These are phyloP conservation scores for Laodelphax striatellus DNA, from an alignment of 1,140 invertebrate genomes.

Conservation along the genomic window DNA sequence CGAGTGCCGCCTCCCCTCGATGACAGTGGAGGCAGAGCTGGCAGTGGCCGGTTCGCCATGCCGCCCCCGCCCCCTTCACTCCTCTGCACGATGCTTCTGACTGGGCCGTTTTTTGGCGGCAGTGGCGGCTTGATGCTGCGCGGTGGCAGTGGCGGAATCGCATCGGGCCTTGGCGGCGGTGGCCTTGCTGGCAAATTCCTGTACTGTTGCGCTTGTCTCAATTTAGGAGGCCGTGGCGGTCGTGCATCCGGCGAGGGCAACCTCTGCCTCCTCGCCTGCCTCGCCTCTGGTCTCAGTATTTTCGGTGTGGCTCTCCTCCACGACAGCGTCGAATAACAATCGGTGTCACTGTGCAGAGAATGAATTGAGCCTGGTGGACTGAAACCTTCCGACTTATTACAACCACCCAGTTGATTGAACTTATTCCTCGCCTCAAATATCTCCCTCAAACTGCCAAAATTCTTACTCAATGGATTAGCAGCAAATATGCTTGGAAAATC, in stretches of 20 bases:
- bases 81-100: conserved; percentile 24
- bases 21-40: conserved; percentile 9
- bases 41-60: neutral
- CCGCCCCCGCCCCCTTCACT: neutral
- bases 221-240: conserved; percentile 30
- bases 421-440: conserved; percentile 47
- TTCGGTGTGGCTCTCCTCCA: conserved; percentile 16
- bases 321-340: conserved; percentile 17
- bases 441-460: conserved; percentile 54
- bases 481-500: conserved; percentile 17
- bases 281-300: conserved; percentile 20
- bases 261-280: conserved; percentile 42
- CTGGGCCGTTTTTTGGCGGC: conserved; percentile 43
- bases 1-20: conserved; percentile 12
- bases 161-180: conserved; percentile 26
- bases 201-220: conserved; percentile 28
- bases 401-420: conserved; percentile 14
- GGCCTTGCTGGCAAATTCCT: conserved; percentile 36
- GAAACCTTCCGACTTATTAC: conserved; percentile 16
- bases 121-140: conserved; percentile 29
- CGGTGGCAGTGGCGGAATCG: conserved; percentile 23
- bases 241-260: conserved; percentile 24
- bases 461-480: conserved; percentile 28
- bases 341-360: conserved; percentile 21
- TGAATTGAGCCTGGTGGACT: conserved; percentile 19